Evolutionary conservation across 35 echinoderm and acorn worm species (phyloP).

Genomic region (Ptychodera flava): DNA sequence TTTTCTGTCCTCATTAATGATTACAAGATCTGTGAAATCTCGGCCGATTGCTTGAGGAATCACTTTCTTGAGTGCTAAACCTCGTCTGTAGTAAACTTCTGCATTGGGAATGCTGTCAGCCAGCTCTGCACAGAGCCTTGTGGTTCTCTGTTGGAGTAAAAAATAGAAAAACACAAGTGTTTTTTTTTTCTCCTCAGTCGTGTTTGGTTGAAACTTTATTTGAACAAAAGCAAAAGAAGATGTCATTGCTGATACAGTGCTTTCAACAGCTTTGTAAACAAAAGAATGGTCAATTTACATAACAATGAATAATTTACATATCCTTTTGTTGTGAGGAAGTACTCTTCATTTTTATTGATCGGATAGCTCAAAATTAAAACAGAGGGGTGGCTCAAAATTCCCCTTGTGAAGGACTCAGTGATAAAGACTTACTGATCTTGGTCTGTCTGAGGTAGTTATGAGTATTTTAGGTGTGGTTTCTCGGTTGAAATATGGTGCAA

Average conservation of each 20-base stretch:
- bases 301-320: too few relatives aligned
- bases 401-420: too few relatives aligned
- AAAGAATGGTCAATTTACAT: too few relatives aligned
- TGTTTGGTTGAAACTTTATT: not conserved
- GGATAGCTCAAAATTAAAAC: too few relatives aligned
- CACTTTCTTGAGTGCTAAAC: constrained; percentile 70
- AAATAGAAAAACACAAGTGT: not conserved
- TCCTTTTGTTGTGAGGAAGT: too few relatives aligned
- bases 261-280: too few relatives aligned
- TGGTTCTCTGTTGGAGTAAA: constrained; percentile 60
- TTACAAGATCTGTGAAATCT: constrained; percentile 80
- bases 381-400: too few relatives aligned
- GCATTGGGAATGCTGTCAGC: constrained; percentile 74
- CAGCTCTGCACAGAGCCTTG: constrained; percentile 60
- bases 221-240: not conserved
- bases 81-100: constrained; percentile 56
- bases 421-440: constrained; percentile 29
- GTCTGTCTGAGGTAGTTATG: constrained; percentile 57
- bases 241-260: too few relatives aligned
- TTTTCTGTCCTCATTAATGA: constrained; percentile 78
- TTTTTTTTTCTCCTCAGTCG: not conserved
- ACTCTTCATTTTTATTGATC: too few relatives aligned
- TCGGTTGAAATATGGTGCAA: constrained; percentile 92
- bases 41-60: constrained; percentile 59
- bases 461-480: constrained; percentile 74